Percentiles rank a stretch among this genome's conserved stretches.
Conservation (phyloP, 2,113 vertebrate genomes). For the Sapayoa aenigma region DNA sequence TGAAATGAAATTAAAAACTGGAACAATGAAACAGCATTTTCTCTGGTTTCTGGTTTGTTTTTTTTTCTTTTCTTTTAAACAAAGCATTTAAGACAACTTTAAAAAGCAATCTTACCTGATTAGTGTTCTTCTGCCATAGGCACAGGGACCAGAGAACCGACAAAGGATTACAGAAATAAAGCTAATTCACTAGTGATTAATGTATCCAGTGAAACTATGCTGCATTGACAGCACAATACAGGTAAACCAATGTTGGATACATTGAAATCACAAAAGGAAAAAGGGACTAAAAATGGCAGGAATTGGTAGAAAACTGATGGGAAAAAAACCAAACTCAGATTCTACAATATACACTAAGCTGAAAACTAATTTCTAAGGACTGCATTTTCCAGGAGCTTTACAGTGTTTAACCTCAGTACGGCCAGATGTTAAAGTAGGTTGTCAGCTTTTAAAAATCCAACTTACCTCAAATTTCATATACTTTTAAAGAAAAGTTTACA, state of each 20-base stretch:
- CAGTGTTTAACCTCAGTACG: conserved; percentile 4
- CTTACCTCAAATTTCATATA: conserved; percentile 82
- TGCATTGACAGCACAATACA: conserved; percentile 60
- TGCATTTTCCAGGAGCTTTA: background rate
- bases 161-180: conserved; percentile 75
- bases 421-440: conserved; percentile 39
- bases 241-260: conserved; percentile 74
- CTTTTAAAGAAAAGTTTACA: conserved; percentile 75
- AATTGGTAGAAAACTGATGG: conserved; percentile 60
- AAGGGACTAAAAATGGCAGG: conserved; percentile 68
- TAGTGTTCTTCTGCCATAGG: conserved; percentile 64
- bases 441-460: conserved; percentile 58
- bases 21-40: conserved; percentile 77
- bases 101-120: conserved; percentile 84
- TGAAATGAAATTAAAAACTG: conserved; percentile 76
- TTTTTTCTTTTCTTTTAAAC: conserved; percentile 75
- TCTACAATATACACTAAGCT: conserved; percentile 4
- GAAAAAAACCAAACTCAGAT: conserved; percentile 24
- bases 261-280: conserved; percentile 75
- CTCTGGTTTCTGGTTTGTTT: conserved; percentile 6
- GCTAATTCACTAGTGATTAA: conserved; percentile 74
- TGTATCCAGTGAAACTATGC: conserved; percentile 74
- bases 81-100: conserved; percentile 84
- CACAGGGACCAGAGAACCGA: conserved; percentile 75
- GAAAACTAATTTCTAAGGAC: conserved; percentile 13